Evolutionary conservation across 2,888 invertebrate genomes (phyloP).

Genomic region (Rotaria magnacalcarata): DNA sequence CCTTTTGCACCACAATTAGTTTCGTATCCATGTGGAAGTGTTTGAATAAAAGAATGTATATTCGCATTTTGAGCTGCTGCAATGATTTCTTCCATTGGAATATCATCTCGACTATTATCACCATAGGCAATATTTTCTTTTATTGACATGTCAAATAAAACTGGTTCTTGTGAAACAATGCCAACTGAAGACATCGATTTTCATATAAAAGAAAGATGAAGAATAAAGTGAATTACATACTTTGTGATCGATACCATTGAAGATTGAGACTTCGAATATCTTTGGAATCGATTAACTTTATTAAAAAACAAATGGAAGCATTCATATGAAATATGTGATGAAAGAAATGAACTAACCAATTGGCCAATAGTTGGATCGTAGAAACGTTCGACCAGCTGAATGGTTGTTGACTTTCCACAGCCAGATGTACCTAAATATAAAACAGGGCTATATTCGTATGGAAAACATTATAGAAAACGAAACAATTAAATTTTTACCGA

Average conservation of each 20-base stretch:
- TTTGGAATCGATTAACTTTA: constrained; percentile 2
- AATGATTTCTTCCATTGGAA: constrained; percentile 61
- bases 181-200: constrained; percentile 63
- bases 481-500: not conserved
- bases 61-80: constrained; percentile 45
- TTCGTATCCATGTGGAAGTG: constrained; percentile 40
- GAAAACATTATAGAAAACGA: not conserved
- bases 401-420: constrained; percentile 45
- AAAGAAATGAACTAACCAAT: not conserved
- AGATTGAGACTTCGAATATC: constrained; percentile 40
- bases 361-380: constrained; percentile 39
- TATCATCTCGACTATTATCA: constrained; percentile 67
- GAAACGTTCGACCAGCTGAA: constrained; percentile 42
- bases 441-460: not conserved
- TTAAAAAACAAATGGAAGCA: not conserved
- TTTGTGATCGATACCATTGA: constrained; percentile 43
- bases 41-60: constrained; percentile 45
- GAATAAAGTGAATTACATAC: not conserved
- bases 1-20: constrained; percentile 45
- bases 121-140: constrained; percentile 87
- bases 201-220: not conserved
- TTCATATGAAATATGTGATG: too few species aligned
- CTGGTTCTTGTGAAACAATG: constrained; percentile 86
- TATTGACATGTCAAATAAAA: constrained; percentile 80
- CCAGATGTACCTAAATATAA: constrained; percentile 32